Percentiles rank a stretch among this genome's conserved stretches.
These are phyloP conservation scores for Pilophorus perplexus DNA, from an alignment of 2,888 invertebrate species.

Conservation along the genomic window DNA sequence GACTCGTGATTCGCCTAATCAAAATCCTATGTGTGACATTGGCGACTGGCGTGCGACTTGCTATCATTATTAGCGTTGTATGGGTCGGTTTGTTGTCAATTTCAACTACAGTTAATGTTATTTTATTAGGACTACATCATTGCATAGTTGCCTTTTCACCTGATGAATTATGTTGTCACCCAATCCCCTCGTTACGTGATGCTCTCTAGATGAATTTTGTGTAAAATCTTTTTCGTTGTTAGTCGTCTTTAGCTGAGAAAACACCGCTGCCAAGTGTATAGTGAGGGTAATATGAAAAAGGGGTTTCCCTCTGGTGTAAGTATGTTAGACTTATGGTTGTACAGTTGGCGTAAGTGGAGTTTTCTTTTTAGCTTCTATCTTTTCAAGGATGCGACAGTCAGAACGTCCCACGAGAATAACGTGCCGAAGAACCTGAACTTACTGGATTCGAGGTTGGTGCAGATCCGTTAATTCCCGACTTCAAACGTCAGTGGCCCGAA, in stretches of 20 bases:
- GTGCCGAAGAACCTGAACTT: neutral
- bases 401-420: neutral
- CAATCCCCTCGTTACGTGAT: neutral
- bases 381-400: neutral
- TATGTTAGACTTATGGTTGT: neutral
- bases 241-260: no score
- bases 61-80: no score
- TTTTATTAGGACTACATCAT: no score
- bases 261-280: slow-evolving; percentile 5
- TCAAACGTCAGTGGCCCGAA: neutral
- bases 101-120: no score
- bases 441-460: neutral
- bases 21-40: no score
- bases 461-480: neutral
- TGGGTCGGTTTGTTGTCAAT: no score
- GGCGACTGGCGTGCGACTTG: no score
- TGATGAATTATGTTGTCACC: slow-evolving; percentile 12
- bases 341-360: no score
- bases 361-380: neutral
- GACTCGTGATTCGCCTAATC: no score
- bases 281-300: slow-evolving; percentile 11
- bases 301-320: slow-evolving; percentile 1
- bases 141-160: no score
- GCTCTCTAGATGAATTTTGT: slow-evolving; percentile 4
- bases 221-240: slow-evolving; percentile 14